Conservation (phyloP, 2,113 vertebrate species). For the Chloroceryle aenea region DNA sequence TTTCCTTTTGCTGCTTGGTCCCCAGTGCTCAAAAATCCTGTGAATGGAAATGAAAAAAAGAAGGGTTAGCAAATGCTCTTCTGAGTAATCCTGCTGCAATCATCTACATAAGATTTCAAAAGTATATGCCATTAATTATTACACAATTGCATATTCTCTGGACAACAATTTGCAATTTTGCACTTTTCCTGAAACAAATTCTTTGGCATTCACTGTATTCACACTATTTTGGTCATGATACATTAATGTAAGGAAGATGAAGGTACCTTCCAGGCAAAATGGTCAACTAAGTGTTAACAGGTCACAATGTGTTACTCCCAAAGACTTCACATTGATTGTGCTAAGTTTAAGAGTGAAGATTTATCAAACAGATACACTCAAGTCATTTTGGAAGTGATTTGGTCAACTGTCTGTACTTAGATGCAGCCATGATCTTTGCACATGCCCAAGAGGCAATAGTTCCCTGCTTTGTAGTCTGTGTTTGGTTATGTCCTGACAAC, state of each 20-base stretch:
- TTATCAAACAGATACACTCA: background rate
- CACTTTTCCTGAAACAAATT: background rate
- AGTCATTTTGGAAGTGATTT: background rate
- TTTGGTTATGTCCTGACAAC: background rate
- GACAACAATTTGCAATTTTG: background rate
- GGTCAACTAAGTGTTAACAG: background rate
- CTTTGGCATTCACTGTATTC: background rate
- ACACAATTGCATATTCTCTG: background rate
- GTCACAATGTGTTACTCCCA: background rate
- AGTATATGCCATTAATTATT: background rate
- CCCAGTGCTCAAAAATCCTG: conserved; percentile 97
- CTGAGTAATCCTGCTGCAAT: background rate
- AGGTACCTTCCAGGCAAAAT: background rate
- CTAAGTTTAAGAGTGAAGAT: background rate
- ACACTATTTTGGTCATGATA: background rate
- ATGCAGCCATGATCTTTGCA: background rate
- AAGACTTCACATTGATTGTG: background rate
- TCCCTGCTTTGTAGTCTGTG: background rate
- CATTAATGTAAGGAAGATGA: background rate
- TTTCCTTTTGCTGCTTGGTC: conserved; percentile 99
- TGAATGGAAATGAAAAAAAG: conserved; percentile 3
- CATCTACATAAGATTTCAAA: background rate
- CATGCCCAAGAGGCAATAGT: background rate
- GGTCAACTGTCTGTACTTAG: background rate
- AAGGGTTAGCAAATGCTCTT: conserved; percentile 26